A percentile compares a stretch with the other conserved stretches of the same genome.
These are phyloP conservation scores for Amphiprion percula DNA, from an alignment of 2,113 vertebrate genomes.

Conservation along the genomic window DNA sequence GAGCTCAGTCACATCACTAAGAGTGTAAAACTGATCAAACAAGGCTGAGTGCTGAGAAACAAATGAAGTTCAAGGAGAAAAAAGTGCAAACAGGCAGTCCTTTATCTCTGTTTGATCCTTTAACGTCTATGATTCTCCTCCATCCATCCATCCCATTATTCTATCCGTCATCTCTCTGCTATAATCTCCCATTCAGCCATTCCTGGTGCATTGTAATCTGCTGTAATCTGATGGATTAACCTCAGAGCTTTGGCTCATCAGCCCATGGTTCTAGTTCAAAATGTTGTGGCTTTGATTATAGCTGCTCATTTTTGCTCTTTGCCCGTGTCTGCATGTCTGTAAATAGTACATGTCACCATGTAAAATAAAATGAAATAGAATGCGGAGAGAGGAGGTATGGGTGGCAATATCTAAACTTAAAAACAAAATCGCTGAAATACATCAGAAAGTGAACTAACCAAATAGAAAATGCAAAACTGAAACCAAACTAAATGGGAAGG, in stretches of 20 bases:
- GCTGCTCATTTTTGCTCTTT: slow-evolving; percentile 29
- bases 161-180: slow-evolving; percentile 52
- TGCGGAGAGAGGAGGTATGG: not conserved
- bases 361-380: not conserved
- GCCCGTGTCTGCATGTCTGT: not conserved
- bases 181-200: slow-evolving; percentile 65
- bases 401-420: not conserved
- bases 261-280: slow-evolving; percentile 45
- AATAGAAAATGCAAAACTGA: not conserved
- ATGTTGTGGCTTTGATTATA: slow-evolving; percentile 16
- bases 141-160: slow-evolving; percentile 58
- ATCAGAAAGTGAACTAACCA: not conserved
- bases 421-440: slow-evolving; percentile 1
- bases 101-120: slow-evolving; percentile 52
- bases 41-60: not conserved
- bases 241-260: slow-evolving; percentile 67
- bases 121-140: slow-evolving; percentile 49
- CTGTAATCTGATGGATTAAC: slow-evolving; percentile 81
- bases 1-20: not conserved
- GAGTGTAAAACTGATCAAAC: not conserved
- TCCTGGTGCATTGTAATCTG: slow-evolving; percentile 74
- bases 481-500: not conserved
- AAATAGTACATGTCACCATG: not conserved
- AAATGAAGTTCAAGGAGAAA: slow-evolving; percentile 17
- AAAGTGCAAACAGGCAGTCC: slow-evolving; percentile 3